These are phyloP conservation scores for Chrysocyon brachyurus DNA, from an alignment of 2,797 vertebrate species.

Conservation along the genomic window DNA sequence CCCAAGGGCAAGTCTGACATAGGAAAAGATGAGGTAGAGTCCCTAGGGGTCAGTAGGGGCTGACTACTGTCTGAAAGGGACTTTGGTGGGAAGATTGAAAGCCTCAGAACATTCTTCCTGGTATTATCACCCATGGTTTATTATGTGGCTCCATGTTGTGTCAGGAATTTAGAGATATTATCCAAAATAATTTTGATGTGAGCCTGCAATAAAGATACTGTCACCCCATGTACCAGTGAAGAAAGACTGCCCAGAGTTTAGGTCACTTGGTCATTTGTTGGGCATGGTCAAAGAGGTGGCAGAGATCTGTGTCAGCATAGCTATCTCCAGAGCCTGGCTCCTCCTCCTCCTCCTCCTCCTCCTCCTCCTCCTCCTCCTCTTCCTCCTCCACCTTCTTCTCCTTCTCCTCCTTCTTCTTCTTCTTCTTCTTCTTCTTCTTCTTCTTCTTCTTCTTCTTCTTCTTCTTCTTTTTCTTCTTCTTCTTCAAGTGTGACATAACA, in stretches of 20 bases:
- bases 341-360: too few relatives aligned
- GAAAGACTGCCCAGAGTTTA: neutral
- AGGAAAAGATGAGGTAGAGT: neutral
- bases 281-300: too few relatives aligned
- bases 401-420: too few relatives aligned
- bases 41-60: accelerated
- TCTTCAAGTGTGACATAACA: too few relatives aligned
- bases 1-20: neutral
- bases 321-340: neutral
- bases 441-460: too few relatives aligned
- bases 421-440: accelerated
- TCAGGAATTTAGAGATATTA: neutral
- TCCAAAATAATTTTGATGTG: neutral
- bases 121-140: neutral
- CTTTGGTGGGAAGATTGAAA: neutral
- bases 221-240: neutral
- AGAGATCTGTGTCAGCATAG: neutral
- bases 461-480: too few relatives aligned
- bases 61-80: too few relatives aligned
- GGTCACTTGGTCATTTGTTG: neutral
- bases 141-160: neutral
- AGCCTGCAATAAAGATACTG: neutral
- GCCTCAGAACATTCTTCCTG: neutral
- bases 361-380: too few relatives aligned
- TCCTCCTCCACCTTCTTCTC: neutral